phyloP scores from a whole-genome alignment of 30 jellyfish, hydroid and myxozoan genomes.

The Chrysaora quinquecirrha region DNA sequence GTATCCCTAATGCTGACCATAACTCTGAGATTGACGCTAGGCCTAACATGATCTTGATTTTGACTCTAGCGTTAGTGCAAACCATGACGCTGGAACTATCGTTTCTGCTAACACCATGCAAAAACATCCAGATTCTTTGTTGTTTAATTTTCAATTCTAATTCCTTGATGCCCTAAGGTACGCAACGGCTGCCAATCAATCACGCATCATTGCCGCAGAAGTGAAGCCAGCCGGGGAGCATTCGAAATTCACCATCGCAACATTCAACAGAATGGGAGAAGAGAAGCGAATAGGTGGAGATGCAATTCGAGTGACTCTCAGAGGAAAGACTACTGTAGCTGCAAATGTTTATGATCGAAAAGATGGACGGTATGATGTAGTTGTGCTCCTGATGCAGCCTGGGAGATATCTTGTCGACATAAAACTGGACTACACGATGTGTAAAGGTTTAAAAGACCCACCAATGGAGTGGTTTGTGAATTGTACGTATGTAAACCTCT shows the following conservation, averaged over 20 bases:
- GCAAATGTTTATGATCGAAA: conserved; percentile 89
- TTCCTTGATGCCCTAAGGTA: conserved; percentile 28
- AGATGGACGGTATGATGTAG: conserved; percentile 89
- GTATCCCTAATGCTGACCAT: no score
- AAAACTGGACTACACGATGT: conserved; percentile 80
- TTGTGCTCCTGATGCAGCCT: conserved; percentile 75
- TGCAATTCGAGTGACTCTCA: conserved; percentile 77
- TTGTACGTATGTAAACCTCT: conserved; percentile 69
- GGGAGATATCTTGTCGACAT: conserved; percentile 83
- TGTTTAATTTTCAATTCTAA: no score
- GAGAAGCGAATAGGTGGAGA: conserved; percentile 89
- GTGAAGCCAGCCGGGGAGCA: conserved; percentile 87
- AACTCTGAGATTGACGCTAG: no score
- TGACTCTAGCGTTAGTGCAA: no score
- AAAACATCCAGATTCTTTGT: no score
- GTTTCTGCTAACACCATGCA: no score
- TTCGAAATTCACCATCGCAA: conserved; percentile 67
- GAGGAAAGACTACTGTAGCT: conserved; percentile 73
- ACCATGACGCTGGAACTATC: no score
- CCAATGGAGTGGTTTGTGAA: conserved; percentile 93
- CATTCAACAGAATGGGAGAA: conserved; percentile 60
- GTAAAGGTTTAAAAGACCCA: conserved; percentile 93
- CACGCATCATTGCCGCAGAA: conserved; percentile 39
- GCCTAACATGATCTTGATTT: no score
- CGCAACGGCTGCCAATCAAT: conserved; percentile 64